phyloP scores from a whole-genome alignment of 2,888 invertebrate genomes.

The Timandra comae region DNA sequence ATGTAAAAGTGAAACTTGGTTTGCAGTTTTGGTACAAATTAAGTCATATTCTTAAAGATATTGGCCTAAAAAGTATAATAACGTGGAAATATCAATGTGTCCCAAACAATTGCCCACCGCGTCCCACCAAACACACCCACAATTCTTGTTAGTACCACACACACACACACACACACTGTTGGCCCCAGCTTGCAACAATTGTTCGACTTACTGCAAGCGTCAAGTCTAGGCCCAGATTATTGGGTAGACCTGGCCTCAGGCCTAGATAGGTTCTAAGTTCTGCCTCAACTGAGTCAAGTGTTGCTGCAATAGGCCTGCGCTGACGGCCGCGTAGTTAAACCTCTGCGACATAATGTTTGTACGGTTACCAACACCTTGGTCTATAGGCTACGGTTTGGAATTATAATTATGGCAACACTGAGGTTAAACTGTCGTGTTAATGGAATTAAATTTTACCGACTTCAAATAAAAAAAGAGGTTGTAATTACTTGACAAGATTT shows the following conservation, averaged over 20 bases:
- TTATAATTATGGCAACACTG: no score
- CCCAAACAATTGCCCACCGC: not conserved
- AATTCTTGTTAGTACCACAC: conserved; percentile 19
- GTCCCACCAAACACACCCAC: conserved; percentile 15
- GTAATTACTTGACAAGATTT: no score
- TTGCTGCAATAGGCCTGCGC: conserved; percentile 72
- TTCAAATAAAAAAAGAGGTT: no score
- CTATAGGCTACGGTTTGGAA: no score
- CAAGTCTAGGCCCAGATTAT: conserved; percentile 29
- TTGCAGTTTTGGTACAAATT: no score
- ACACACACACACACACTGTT: conserved; percentile 49
- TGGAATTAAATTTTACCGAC: no score
- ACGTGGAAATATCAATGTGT: no score
- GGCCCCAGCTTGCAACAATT: conserved; percentile 41
- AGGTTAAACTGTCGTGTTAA: no score
- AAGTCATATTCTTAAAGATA: no score
- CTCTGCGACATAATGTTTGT: conserved; percentile 67
- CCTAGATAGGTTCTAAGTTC: conserved; percentile 54
- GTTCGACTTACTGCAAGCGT: conserved; percentile 57
- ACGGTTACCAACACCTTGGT: no score
- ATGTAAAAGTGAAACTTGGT: no score
- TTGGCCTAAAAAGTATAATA: no score
- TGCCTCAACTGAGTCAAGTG: conserved; percentile 70
- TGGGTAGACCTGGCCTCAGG: conserved; percentile 27
- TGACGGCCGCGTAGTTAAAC: conserved; percentile 75